Evolutionary conservation across 2,797 vertebrate genomes (phyloP), one percentile per base, ranked within the genome.

Genomic region (Rhynchonycteris naso): DNA sequence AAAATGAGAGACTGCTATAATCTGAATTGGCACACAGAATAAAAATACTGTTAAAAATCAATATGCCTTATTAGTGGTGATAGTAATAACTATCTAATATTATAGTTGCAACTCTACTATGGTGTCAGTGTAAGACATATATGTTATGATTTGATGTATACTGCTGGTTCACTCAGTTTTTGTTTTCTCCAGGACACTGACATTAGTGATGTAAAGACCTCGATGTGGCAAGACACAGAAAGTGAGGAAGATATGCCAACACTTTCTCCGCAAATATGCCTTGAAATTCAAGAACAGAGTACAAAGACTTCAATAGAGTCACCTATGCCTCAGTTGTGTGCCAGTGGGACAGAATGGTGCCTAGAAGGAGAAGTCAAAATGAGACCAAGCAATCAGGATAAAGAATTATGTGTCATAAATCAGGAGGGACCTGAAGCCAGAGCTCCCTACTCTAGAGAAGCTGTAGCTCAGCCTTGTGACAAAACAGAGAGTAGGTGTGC

Each of bases 201-300:
- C 5, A 80, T 33, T 88, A 95, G 30, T 16, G 93, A 94, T 94
- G 59, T 84, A 30, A 96, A 92, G 71, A 97, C 50, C 47, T 92
- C 93, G 78, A 26, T 0, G 0, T 72, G 95, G 84, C 97, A 92
- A 74, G 96, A 98, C 18, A 92, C 95, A 35, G 96, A 98, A 74
- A 94, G 43, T 74, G 87, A 95, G 66, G 96, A 98, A 83, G 97
- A 85, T 78, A 98, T 98, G 98, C 98, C 98, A 88, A 97, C 95
- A 0, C 95, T 98, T 12, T 98, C 98, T 95, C 98, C 98, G 0
- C 98, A 98, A 65, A 69, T 58, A 35, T 12, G 9, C 79, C 93
- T 93, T 54, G 90, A 83, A 88, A n/a, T 18, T 93, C 96, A 97
- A 88, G 94, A 93, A 59, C 94, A 93, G 78, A 65, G 33, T 85